Conservation (phyloP, 2,113 vertebrate species). For the Alexandromys fortis region DNA sequence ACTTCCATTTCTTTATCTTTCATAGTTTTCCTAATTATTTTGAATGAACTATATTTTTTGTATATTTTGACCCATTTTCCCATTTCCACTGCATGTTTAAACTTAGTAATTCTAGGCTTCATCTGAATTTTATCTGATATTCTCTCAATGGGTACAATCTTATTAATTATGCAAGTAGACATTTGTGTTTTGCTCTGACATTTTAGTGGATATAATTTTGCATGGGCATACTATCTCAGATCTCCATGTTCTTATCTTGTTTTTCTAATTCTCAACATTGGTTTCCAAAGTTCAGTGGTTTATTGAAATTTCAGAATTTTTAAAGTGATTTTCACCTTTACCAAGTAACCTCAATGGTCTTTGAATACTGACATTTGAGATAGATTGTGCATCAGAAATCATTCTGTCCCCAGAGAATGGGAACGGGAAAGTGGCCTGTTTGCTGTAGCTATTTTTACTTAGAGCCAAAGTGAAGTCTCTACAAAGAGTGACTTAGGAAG, state of each 20-base stretch:
- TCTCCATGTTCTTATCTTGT: background rate
- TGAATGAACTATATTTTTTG: background rate
- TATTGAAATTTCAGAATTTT: background rate
- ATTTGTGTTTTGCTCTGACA: background rate
- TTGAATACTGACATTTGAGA: constrained; percentile 19
- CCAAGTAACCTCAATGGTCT: background rate
- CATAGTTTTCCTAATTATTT: background rate
- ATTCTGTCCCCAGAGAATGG: constrained; percentile 7
- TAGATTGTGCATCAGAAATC: constrained; percentile 15
- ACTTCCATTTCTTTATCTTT: background rate
- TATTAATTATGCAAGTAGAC: background rate
- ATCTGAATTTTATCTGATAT: background rate
- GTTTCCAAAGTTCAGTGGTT: background rate
- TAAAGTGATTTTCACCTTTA: background rate
- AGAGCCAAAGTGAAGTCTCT: constrained; percentile 41
- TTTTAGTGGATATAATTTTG: background rate
- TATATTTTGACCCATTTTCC: background rate
- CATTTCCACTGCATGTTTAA: background rate
- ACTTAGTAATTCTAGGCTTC: background rate
- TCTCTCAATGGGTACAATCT: background rate
- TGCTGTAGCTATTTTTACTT: constrained; percentile 21
- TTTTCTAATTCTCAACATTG: background rate
- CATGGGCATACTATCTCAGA: background rate
- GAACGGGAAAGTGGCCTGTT: background rate
- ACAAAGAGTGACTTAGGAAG: background rate